Evolutionary conservation across 2,888 invertebrate species (phyloP).

Genomic region (Muschampia plurimacula): DNA sequence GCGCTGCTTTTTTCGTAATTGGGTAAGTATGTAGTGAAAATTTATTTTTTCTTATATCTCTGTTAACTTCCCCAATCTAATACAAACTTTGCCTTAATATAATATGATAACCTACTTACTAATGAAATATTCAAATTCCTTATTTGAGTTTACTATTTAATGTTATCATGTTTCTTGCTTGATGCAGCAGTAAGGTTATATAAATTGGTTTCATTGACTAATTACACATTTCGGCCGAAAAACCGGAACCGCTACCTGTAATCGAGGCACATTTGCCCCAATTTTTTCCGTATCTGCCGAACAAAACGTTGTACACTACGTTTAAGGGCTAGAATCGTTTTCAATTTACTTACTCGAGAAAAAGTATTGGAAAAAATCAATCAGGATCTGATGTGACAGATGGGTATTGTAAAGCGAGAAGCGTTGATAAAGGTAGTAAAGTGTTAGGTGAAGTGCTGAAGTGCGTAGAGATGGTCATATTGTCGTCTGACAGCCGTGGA

Average conservation of each 20-base stretch:
- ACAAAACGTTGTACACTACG: conserved; percentile 32
- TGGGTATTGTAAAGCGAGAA: conserved; percentile 71
- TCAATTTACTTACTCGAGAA: conserved; percentile 50
- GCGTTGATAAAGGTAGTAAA: conserved; percentile 73
- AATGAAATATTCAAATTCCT: not conserved
- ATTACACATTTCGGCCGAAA: conserved; percentile 23
- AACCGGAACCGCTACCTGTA: conserved; percentile 31
- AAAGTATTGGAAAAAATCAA: conserved; percentile 77
- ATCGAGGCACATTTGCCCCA: conserved; percentile 37
- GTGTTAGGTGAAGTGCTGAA: conserved; percentile 74
- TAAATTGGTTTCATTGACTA: not conserved
- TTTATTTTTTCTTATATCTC: conserved; percentile 25
- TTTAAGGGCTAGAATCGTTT: conserved; percentile 58
- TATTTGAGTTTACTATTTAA: not conserved
- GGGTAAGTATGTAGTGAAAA: conserved; percentile 21
- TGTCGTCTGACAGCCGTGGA: conserved; percentile 73
- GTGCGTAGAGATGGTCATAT: conserved; percentile 71
- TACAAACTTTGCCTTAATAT: not conserved
- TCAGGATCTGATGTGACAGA: conserved; percentile 81
- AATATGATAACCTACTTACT: not conserved
- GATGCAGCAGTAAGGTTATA: not conserved
- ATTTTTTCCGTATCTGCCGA: conserved; percentile 47
- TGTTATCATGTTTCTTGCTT: not conserved
- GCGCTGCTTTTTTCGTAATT: conserved; percentile 49
- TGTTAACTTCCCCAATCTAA: conserved; percentile 14